Conservation (phyloP, 2,888 invertebrate genomes). For the Xylota segnis region DNA sequence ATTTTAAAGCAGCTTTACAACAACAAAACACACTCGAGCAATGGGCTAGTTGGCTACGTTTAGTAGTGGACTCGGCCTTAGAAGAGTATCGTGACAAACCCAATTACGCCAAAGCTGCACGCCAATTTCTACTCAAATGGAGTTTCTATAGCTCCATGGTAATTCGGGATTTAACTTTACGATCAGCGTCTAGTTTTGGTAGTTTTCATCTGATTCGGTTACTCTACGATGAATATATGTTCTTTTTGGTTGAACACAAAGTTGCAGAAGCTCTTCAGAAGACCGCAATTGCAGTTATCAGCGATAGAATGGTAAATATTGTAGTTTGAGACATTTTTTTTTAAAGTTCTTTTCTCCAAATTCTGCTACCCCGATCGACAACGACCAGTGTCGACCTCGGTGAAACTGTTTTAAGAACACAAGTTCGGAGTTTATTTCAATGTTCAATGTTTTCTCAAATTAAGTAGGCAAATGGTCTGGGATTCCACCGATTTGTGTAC, state of each 20-base stretch:
- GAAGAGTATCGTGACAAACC: slow-evolving; percentile 94
- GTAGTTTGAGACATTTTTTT: background rate
- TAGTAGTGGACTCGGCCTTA: slow-evolving; percentile 95
- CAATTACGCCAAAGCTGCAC: slow-evolving; percentile 93
- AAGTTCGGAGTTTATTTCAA: no score
- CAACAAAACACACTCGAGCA: slow-evolving; percentile 97
- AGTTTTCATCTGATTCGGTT: slow-evolving; percentile 99
- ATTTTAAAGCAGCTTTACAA: slow-evolving; percentile 96
- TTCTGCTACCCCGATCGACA: no score
- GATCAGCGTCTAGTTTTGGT: slow-evolving; percentile 99
- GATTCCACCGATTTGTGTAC: no score
- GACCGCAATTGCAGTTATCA: slow-evolving; percentile 97
- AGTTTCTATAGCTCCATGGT: slow-evolving; percentile 99
- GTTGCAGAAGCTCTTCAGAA: slow-evolving; percentile 95
- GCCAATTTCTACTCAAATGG: slow-evolving; percentile 98
- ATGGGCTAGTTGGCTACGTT: slow-evolving; percentile 99
- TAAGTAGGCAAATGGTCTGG: no score
- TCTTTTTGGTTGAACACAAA: slow-evolving; percentile 98
- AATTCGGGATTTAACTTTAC: slow-evolving; percentile 97
- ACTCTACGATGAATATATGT: slow-evolving; percentile 99
- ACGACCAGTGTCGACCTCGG: no score
- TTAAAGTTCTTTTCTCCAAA: no score
- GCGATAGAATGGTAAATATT: slow-evolving; percentile 84
- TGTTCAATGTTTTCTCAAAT: no score
- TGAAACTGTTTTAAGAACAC: no score